These are phyloP conservation scores for Tetanocera ferruginea DNA, from an alignment of 2,888 invertebrate species.

Conservation along the genomic window DNA sequence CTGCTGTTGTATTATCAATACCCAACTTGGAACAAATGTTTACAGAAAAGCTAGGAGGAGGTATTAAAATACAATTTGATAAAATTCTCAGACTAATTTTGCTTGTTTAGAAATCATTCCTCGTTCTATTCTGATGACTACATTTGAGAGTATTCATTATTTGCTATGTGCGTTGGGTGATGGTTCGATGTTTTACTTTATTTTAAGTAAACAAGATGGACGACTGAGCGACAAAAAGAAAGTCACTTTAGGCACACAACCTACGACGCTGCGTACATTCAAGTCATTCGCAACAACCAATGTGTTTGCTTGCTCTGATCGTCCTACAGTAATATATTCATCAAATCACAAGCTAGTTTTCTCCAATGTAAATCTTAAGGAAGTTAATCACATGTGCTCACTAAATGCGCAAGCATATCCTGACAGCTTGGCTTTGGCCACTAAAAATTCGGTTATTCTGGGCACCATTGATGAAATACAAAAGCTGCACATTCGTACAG, in stretches of 20 bases:
- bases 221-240: constrained; percentile 89
- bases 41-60: constrained; percentile 89
- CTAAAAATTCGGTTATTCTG: constrained; percentile 77
- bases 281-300: constrained; percentile 91
- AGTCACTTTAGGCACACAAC: constrained; percentile 97
- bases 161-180: constrained; percentile 95
- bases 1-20: constrained; percentile 86
- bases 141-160: constrained; percentile 92
- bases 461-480: constrained; percentile 99
- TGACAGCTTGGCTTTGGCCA: constrained; percentile 76
- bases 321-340: constrained; percentile 98
- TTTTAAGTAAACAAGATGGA: constrained; percentile 82
- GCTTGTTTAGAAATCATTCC: constrained; percentile 88
- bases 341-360: constrained; percentile 99
- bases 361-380: constrained; percentile 96
- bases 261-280: constrained; percentile 92
- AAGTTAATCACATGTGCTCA: constrained; percentile 98
- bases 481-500: constrained; percentile 95
- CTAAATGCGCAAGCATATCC: constrained; percentile 95
- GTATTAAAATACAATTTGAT: constrained; percentile 66
- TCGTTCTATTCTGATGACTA: constrained; percentile 93
- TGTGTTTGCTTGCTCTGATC: constrained; percentile 98
- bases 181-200: constrained; percentile 97
- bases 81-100: neutral
- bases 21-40: constrained; percentile 86